A percentile compares a stretch with the other conserved stretches of the same genome.
Evolutionary conservation across 2,888 invertebrate species (phyloP).

Genomic region (Aspidapion aeneum): DNA sequence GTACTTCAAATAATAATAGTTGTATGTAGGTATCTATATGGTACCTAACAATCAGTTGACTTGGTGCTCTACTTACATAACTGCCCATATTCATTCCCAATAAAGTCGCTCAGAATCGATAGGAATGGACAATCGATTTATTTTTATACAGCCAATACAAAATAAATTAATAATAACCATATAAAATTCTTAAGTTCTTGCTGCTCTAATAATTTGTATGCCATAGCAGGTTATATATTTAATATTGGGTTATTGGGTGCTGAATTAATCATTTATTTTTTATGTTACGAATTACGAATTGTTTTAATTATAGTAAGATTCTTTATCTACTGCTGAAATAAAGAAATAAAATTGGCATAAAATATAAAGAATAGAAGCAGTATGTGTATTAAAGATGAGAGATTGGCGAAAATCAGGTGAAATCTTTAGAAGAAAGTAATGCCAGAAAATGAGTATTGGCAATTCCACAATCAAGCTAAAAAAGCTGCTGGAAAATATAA

Average conservation of each 20-base stretch:
- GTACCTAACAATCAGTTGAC: background rate
- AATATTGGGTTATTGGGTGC: background rate
- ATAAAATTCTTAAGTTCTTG: background rate
- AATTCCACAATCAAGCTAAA: no score
- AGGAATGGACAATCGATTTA: background rate
- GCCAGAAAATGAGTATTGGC: no score
- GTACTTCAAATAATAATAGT: no score
- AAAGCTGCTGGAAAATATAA: no score
- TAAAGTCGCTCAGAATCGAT: background rate
- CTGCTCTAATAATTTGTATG: background rate
- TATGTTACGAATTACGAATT: background rate
- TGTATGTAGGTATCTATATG: no score
- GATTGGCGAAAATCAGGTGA: no score
- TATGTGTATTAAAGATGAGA: no score
- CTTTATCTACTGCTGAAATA: no score
- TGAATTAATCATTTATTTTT: background rate
- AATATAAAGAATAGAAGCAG: no score
- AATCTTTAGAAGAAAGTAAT: no score
- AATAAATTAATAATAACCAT: background rate
- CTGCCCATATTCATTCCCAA: background rate
- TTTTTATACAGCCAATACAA: background rate
- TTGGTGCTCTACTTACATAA: background rate
- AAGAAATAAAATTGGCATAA: no score
- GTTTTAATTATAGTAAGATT: no score
- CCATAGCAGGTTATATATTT: background rate